Base-by-base conservation (phyloP, 2,888 invertebrate species). In the Leucoma salicis region DNA sequence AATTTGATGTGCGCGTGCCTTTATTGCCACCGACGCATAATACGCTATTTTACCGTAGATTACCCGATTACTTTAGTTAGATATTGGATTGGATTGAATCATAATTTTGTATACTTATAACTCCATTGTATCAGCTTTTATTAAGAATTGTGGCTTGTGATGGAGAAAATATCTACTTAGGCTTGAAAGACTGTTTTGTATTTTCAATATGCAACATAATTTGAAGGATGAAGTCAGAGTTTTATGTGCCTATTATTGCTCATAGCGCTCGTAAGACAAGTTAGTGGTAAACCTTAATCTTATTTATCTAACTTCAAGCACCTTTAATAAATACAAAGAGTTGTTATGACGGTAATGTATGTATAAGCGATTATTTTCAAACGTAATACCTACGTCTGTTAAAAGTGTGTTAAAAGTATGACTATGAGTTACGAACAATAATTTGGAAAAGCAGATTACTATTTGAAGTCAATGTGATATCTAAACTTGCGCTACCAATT, bases 1-100 rank as follows among this genome's bases (percentile, higher is more conserved):
- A 81, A 83, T 83, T 60, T 74, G 51, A 63, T 69, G 66, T 63
- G 78, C 81, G 78, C 79, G 82, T 80, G 82, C 78, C 71, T 66
- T 65, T 50, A 53, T 45, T 53, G 59, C 61, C 64, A 49, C 48
- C 54, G 61, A 56, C 35, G 49, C 49, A 62, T 70, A 71, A 71
- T 72, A 70, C 67, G 66, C 62, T 56, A 56, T 58, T 65, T 74
- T 68, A 35, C 42, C 59, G 61, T 57, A 73, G 66, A 75, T 74
- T 73, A 68, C 62, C 64, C 74, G 78, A 81, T 82, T 80, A 80
- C 78, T 81, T 81, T 78, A 57, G 45, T 52, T 40, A 50, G 44
- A 63, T 59, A 70, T 69, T 66, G 60, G 64, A 72, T 73, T 67
- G 73, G 68, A 72, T 74, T 65, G 64, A 67, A 69, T 62, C 61